phyloP scores from a whole-genome alignment of 2,888 invertebrate species.

The Itoplectis maculator region DNA sequence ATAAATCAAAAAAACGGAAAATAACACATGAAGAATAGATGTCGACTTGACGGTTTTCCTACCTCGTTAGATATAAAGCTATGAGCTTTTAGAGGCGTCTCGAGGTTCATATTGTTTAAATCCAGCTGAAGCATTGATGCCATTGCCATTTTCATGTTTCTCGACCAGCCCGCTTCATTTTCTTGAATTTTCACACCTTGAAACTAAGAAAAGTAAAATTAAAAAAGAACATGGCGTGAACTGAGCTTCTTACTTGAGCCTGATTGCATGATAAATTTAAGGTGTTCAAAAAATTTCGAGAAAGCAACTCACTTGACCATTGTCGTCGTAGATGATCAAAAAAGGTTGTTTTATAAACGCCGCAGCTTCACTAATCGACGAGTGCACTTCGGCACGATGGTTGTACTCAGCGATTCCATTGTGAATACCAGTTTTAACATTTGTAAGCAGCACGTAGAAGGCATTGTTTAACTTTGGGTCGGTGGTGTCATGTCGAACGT shows the following conservation, averaged over 20 bases:
- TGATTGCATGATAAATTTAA: background rate
- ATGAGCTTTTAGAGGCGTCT: constrained; percentile 71
- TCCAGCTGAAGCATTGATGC: constrained; percentile 83
- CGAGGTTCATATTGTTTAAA: constrained; percentile 66
- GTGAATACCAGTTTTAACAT: constrained; percentile 79
- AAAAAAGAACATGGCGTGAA: background rate
- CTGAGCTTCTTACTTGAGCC: background rate
- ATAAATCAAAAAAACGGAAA: constrained; percentile 61
- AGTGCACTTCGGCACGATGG: constrained; percentile 53
- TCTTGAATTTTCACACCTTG: constrained; percentile 77
- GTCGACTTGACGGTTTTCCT: constrained; percentile 81
- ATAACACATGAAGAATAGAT: background rate
- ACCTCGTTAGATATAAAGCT: constrained; percentile 81
- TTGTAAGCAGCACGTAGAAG: constrained; percentile 76
- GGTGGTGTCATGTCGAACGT: constrained; percentile 75
- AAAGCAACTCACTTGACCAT: constrained; percentile 69
- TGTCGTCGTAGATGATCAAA: constrained; percentile 73
- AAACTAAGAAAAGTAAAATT: constrained; percentile 69
- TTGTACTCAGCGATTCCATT: constrained; percentile 76
- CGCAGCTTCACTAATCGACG: constrained; percentile 69
- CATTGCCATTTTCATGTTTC: constrained; percentile 84
- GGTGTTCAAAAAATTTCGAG: background rate
- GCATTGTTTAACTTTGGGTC: constrained; percentile 75
- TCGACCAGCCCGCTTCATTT: constrained; percentile 82
- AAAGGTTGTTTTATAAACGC: constrained; percentile 75